Evolutionary conservation across 2,113 vertebrate genomes (phyloP).

Genomic region (Lophius piscatorius): DNA sequence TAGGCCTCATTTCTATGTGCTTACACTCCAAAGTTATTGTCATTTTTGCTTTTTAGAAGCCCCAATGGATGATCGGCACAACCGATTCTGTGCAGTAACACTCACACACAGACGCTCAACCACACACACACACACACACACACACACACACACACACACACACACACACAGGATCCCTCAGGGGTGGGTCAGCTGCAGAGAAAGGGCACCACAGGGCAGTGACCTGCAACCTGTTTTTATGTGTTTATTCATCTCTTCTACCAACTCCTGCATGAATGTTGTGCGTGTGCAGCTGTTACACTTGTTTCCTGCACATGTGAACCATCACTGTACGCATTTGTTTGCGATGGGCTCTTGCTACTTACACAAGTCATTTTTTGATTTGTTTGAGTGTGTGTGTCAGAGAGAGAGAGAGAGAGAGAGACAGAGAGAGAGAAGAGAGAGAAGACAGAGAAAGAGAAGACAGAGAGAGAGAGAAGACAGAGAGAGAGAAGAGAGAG

Average conservation of each 20-base stretch:
- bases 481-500: neutral
- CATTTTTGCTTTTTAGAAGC: neutral
- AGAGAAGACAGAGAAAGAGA: neutral
- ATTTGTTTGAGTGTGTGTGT: neutral
- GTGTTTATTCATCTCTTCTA: conserved; percentile 2
- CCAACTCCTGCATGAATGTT: neutral
- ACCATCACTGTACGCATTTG: neutral
- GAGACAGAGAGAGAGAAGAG: neutral
- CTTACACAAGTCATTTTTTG: neutral
- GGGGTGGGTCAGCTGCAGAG: conserved; percentile 11
- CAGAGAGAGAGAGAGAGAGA: neutral
- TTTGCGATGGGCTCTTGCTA: neutral
- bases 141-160: neutral
- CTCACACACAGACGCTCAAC: neutral
- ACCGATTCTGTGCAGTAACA: neutral
- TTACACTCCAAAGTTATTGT: no score
- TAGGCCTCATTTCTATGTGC: no score
- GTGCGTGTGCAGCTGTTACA: neutral
- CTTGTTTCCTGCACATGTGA: neutral
- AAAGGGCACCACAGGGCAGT: conserved; percentile 13
- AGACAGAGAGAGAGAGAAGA: conserved; percentile 3
- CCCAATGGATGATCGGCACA: neutral
- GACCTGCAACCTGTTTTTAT: conserved; percentile 5
- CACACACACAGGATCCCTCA: no score
- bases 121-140: neutral